These are phyloP conservation scores for Cyphomyrus plagiostoma DNA, from an alignment of 2,113 vertebrate genomes.

Conservation along the genomic window DNA sequence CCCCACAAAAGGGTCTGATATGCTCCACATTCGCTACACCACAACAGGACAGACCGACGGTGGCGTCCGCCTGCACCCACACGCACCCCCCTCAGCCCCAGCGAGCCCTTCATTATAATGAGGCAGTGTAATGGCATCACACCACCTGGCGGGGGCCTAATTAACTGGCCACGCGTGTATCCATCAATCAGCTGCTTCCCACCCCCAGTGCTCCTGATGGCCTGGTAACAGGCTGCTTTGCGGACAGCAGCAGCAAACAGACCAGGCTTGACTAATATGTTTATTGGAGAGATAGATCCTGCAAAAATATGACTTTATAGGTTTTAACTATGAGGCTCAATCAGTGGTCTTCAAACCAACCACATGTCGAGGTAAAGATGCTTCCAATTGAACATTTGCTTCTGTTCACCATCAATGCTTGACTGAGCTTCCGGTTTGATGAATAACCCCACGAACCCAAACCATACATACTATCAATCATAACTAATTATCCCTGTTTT, in stretches of 20 bases:
- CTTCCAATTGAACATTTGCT: neutral
- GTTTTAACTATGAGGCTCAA: neutral
- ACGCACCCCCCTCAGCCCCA: neutral
- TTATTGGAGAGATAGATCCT: neutral
- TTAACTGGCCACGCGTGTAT: neutral
- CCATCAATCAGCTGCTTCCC: neutral
- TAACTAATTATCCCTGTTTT: neutral
- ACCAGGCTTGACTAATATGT: neutral
- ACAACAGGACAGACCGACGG: neutral
- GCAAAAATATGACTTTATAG: neutral
- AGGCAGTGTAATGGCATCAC: neutral
- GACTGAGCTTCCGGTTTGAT: neutral
- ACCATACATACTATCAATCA: neutral
- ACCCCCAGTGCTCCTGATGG: neutral
- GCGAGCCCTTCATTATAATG: neutral
- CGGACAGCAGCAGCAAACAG: neutral
- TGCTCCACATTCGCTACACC: neutral
- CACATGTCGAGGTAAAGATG: slow-evolving; percentile 13
- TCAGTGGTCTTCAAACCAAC: slow-evolving; percentile 8
- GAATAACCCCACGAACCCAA: neutral
- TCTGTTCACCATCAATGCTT: slow-evolving; percentile 9
- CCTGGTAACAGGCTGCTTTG: neutral
- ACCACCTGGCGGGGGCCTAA: slow-evolving; percentile 3
- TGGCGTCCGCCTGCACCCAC: neutral
- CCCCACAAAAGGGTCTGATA: slow-evolving; percentile 26